Percentiles rank a stretch among this genome's conserved stretches.
phyloP scores from a whole-genome alignment of 2,113 vertebrate species.

The Bostrychus sinensis region DNA sequence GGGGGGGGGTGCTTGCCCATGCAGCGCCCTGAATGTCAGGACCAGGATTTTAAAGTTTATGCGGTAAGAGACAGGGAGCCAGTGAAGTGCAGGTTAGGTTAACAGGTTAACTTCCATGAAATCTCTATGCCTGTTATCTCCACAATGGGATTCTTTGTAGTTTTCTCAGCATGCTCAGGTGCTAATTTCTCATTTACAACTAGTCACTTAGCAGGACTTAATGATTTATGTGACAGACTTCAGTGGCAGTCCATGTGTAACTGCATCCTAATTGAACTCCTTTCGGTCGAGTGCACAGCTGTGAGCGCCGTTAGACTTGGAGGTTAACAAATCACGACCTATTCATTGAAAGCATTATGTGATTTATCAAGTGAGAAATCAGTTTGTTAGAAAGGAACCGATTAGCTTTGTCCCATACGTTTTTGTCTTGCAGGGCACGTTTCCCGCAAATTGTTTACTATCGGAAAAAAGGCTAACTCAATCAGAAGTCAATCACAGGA shows the following conservation, averaged over 20 bases:
- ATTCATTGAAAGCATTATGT: neutral
- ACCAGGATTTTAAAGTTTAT: too few species aligned
- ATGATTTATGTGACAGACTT: conserved; percentile 18
- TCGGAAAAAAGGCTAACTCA: conserved; percentile 1
- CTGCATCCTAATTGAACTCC: conserved; percentile 24
- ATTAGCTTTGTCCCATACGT: neutral
- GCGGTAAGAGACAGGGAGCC: too few species aligned
- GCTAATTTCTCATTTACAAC: conserved; percentile 23
- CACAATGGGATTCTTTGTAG: conserved; percentile 3
- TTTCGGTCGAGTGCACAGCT: neutral
- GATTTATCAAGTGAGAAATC: conserved; percentile 16
- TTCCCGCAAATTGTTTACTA: neutral
- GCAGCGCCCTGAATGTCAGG: too few species aligned
- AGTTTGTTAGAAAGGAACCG: neutral
- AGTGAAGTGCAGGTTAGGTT: too few species aligned
- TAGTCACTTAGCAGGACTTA: conserved; percentile 11
- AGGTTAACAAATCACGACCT: neutral
- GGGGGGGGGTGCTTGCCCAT: too few species aligned
- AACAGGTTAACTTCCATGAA: too few species aligned
- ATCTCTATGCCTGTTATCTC: too few species aligned
- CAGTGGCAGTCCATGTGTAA: conserved; percentile 1
- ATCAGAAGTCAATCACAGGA: conserved; percentile 2
- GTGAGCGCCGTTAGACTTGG: neutral
- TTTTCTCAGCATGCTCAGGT: conserved; percentile 1
- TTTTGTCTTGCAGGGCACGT: neutral